Percentiles rank a stretch among this genome's conserved stretches.
These are phyloP conservation scores for Drosophila parvula DNA, from an alignment of 1,140 invertebrate genomes.

Conservation along the genomic window DNA sequence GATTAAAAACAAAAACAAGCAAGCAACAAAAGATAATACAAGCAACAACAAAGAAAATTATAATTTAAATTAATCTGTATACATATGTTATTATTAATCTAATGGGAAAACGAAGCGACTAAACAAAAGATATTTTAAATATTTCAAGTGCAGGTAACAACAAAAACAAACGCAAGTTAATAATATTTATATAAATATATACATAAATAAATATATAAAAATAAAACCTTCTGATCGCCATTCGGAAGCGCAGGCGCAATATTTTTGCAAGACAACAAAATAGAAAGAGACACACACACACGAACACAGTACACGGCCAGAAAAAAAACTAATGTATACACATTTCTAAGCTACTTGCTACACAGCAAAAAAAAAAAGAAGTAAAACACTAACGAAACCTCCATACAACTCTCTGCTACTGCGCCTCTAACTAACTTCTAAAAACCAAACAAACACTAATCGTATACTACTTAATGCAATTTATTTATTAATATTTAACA, in stretches of 20 bases:
- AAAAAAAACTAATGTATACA: conserved; percentile 21
- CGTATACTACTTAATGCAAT: conserved; percentile 60
- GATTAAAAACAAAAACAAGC: conserved; percentile 22
- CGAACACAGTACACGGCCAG: conserved; percentile 16
- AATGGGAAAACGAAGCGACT: conserved; percentile 22
- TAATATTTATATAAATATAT: conserved; percentile 49
- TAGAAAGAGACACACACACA: conserved; percentile 3
- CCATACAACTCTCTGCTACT: conserved; percentile 52
- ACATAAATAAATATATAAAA: conserved; percentile 28
- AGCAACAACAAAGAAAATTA: conserved; percentile 25
- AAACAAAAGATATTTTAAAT: conserved; percentile 46
- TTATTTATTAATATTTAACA: conserved; percentile 63
- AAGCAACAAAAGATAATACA: conserved; percentile 12
- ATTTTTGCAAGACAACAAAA: conserved; percentile 48
- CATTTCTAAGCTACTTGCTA: conserved; percentile 39
- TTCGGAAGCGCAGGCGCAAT: conserved; percentile 46
- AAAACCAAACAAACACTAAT: conserved; percentile 56
- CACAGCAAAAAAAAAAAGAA: conserved; percentile 9
- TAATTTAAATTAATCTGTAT: conserved; percentile 45
- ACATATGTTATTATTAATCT: conserved; percentile 51
- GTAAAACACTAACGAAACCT: conserved; percentile 18
- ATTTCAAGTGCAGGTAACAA: conserved; percentile 54
- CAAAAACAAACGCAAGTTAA: conserved; percentile 40
- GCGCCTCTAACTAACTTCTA: conserved; percentile 60
- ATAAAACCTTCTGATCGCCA: conserved; percentile 33